phyloP scores from a whole-genome alignment of 2,797 vertebrate genomes.

The Spinus pinus region DNA sequence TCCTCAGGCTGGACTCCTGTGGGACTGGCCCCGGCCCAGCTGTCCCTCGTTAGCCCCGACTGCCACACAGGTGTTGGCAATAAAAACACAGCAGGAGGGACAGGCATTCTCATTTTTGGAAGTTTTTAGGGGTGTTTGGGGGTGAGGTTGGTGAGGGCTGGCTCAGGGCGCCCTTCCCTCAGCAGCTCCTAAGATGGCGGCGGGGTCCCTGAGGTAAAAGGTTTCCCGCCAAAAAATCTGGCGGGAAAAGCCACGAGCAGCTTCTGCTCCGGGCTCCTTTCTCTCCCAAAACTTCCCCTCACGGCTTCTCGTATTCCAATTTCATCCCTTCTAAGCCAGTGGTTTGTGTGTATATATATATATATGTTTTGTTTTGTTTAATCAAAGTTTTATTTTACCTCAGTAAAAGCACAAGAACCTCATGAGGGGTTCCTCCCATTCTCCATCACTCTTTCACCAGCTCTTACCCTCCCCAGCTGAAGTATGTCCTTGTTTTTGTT shows the following conservation, averaged over 20 bases:
- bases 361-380: background rate
- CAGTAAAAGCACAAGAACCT: background rate
- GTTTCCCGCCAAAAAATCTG: accelerated
- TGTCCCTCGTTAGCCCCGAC: accelerated
- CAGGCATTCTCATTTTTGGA: accelerated
- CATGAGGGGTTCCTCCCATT: accelerated
- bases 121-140: background rate
- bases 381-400: background rate
- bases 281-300: accelerated
- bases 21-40: accelerated
- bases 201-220: background rate
- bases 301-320: accelerated
- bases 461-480: background rate
- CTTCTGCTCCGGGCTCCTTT: too few species aligned
- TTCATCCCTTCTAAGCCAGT: background rate
- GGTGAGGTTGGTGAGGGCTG: background rate
- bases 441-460: accelerated
- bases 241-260: accelerated
- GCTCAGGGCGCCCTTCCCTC: background rate
- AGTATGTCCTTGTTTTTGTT: accelerated
- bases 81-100: background rate
- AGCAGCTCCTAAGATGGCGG: accelerated
- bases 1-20: accelerated
- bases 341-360: background rate
- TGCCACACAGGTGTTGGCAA: background rate